Evolutionary conservation across 2,797 vertebrate genomes (phyloP).

Genomic region (Acanthurus leucopareius): DNA sequence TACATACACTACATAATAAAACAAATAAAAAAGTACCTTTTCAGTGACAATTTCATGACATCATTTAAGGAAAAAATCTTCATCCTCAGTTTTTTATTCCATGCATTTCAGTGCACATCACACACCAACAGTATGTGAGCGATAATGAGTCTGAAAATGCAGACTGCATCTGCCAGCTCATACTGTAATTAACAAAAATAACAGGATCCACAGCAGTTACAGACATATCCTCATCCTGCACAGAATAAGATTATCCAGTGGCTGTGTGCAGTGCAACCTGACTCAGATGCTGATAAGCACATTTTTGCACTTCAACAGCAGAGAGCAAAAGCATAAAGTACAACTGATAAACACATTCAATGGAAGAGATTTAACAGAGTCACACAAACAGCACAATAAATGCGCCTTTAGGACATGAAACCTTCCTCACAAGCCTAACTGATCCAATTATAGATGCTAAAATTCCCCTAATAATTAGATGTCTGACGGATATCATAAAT

Average conservation of each 20-base stretch:
- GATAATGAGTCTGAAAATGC: neutral
- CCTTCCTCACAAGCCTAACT: neutral
- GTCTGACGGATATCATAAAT: neutral
- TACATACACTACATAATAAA: too few species aligned
- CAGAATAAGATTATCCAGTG: neutral
- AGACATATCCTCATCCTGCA: constrained; percentile 11
- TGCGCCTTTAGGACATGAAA: neutral
- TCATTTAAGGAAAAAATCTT: too few species aligned
- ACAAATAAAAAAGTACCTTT: too few species aligned
- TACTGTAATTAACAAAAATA: constrained; percentile 13
- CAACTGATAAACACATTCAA: neutral
- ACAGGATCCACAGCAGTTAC: constrained; percentile 1
- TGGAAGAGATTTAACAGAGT: neutral
- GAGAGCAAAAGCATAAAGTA: neutral
- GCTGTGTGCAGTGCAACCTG: neutral
- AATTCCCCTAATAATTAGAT: neutral
- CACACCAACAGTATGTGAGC: neutral
- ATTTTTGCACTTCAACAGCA: constrained; percentile 18
- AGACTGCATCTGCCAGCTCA: neutral
- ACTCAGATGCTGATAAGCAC: constrained; percentile 8
- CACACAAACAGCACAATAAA: neutral
- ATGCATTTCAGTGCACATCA: neutral
- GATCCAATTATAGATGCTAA: neutral
- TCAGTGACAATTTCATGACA: too few species aligned
- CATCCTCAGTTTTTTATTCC: too few species aligned